phyloP scores from a whole-genome alignment of 2,113 vertebrate species.

The Halcyon malimbica region DNA sequence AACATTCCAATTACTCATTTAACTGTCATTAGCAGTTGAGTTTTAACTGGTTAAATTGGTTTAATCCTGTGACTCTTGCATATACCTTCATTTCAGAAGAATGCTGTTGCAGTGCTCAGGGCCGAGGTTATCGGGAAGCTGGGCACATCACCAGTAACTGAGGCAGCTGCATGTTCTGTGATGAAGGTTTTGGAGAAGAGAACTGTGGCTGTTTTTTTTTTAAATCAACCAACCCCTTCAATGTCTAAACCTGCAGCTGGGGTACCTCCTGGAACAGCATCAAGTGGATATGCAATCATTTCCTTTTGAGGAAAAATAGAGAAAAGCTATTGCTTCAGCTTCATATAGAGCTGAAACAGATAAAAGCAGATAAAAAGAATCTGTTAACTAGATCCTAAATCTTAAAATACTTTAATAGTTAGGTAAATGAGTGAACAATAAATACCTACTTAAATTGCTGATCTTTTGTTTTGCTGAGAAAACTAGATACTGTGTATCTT shows the following conservation, averaged over 20 bases:
- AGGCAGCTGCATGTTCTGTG: neutral
- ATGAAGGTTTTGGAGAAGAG: neutral
- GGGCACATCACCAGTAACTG: neutral
- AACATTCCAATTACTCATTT: neutral
- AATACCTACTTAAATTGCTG: neutral
- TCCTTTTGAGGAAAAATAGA: neutral
- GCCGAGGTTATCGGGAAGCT: accelerated
- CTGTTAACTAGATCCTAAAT: neutral
- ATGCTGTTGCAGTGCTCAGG: neutral
- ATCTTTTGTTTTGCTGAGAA: neutral
- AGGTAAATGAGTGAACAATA: neutral
- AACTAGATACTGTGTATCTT: neutral
- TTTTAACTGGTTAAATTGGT: neutral
- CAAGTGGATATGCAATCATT: neutral
- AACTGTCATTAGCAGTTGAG: neutral
- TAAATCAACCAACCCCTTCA: neutral
- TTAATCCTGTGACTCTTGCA: neutral
- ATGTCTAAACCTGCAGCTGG: neutral
- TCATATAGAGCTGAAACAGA: neutral
- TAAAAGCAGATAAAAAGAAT: neutral
- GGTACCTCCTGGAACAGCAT: neutral
- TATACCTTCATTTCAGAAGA: neutral
- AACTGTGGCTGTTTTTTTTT: neutral
- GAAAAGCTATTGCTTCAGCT: neutral
- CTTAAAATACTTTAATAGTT: neutral